Evolutionary conservation across 2,888 invertebrate species (phyloP).

Genomic region (Pristionchus arcanus): DNA sequence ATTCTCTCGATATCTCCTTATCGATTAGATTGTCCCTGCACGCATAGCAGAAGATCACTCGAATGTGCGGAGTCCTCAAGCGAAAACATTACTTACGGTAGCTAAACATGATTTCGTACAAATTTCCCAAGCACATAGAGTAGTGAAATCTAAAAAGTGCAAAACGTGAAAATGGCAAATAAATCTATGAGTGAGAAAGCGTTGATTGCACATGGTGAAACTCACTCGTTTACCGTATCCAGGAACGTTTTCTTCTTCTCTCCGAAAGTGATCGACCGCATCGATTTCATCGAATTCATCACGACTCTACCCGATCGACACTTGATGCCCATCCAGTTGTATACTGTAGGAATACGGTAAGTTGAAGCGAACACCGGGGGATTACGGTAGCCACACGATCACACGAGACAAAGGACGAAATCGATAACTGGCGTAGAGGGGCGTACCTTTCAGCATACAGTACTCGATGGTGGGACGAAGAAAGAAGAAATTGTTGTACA

Average conservation of each 20-base stretch:
- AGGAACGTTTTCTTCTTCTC: slow-evolving; percentile 2
- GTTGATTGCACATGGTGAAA: slow-evolving; percentile 3
- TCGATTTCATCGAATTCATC: slow-evolving; percentile 50
- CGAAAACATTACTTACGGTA: neutral
- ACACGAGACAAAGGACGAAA: neutral
- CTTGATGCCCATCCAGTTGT: slow-evolving; percentile 50
- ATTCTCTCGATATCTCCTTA: slow-evolving; percentile 52
- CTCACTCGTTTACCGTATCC: slow-evolving; percentile 53
- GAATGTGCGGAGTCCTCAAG: neutral
- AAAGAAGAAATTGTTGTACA: neutral
- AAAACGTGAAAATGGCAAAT: neutral
- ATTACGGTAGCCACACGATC: slow-evolving; percentile 39
- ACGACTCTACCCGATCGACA: slow-evolving; percentile 38
- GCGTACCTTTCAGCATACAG: slow-evolving; percentile 37
- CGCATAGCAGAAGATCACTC: slow-evolving; percentile 38
- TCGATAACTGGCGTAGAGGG: neutral
- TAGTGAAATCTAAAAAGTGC: neutral
- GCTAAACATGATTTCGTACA: neutral
- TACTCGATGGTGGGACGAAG: neutral
- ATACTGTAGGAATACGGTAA: slow-evolving; percentile 39
- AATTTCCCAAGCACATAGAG: neutral
- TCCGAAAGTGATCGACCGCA: slow-evolving; percentile 43
- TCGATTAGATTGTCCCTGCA: slow-evolving; percentile 43
- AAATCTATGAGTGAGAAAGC: neutral
- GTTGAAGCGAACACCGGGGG: slow-evolving; percentile 16